These are phyloP conservation scores for Apis dorsata DNA, from an alignment of 1,140 invertebrate species.

Conservation along the genomic window DNA sequence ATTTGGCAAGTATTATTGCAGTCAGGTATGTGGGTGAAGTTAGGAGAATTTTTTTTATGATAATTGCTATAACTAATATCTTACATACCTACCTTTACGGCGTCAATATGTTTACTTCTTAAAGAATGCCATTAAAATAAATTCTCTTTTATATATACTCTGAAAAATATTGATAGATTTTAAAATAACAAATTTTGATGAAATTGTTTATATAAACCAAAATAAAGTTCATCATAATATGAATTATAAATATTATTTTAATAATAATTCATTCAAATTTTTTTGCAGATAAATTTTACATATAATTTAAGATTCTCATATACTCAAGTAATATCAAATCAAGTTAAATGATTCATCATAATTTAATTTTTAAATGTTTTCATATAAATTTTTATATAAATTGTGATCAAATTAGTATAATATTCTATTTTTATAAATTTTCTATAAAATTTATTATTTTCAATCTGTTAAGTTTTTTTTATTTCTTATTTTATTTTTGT, in stretches of 20 bases:
- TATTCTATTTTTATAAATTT: neutral
- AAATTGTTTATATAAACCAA: neutral
- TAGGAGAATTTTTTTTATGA: constrained; percentile 32
- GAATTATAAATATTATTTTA: no score
- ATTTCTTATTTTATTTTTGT: neutral
- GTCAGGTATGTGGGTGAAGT: constrained; percentile 18
- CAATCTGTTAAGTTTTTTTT: neutral
- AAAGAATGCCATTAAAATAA: neutral
- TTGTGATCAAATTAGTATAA: no score
- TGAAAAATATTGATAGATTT: neutral
- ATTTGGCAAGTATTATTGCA: constrained; percentile 25
- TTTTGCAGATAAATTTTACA: no score
- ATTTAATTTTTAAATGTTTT: neutral
- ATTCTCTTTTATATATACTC: neutral
- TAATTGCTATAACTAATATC: constrained; percentile 24
- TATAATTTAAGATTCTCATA: no score
- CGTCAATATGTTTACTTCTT: neutral
- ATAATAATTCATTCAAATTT: no score
- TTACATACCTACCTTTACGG: constrained; percentile 10
- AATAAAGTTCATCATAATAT: no score
- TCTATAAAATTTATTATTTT: neutral
- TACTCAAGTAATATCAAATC: no score
- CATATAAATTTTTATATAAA: no score
- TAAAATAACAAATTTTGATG: neutral
- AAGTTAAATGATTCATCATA: no score